These are phyloP conservation scores for Neuroterus valhalla DNA, from an alignment of 1,140 invertebrate genomes.

Conservation along the genomic window DNA sequence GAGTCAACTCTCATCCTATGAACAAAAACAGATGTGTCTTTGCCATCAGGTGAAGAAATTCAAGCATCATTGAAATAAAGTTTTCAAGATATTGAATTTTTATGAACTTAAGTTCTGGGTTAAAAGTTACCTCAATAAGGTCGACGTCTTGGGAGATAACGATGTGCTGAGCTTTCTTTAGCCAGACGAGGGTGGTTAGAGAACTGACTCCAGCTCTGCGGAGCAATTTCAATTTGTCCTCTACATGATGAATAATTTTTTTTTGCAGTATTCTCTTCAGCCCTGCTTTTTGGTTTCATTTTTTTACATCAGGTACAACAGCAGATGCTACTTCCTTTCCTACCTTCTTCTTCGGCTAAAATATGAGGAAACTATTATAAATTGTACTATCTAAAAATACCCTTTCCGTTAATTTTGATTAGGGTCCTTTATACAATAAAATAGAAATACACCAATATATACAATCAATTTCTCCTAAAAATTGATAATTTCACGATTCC, in stretches of 20 bases:
- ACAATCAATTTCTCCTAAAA: too few relatives aligned
- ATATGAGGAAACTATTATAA: not conserved
- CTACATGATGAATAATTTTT: conserved; percentile 92
- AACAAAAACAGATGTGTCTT: conserved; percentile 57
- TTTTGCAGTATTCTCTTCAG: conserved; percentile 92
- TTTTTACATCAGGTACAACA: conserved; percentile 93
- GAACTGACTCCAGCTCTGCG: conserved; percentile 95
- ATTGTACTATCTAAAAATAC: not conserved
- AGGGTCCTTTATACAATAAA: not conserved
- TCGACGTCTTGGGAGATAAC: conserved; percentile 99
- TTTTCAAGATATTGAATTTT: too few relatives aligned
- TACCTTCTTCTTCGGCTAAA: conserved; percentile 91
- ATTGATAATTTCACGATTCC: conserved; percentile 7
- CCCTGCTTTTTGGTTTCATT: conserved; percentile 93
- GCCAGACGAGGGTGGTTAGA: conserved; percentile 96
- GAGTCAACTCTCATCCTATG: conserved; percentile 78
- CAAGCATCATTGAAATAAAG: conserved; percentile 68
- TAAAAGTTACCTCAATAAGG: conserved; percentile 92
- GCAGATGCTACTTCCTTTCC: conserved; percentile 97
- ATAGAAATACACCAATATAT: not conserved
- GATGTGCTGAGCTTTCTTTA: conserved; percentile 98
- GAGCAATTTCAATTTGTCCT: conserved; percentile 90
- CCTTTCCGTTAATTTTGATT: not conserved
- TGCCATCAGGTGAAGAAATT: conserved; percentile 80
- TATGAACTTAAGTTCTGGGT: not conserved